A percentile compares a stretch with the other conserved stretches of the same genome.
Evolutionary conservation across 2,888 invertebrate species (phyloP).

Genomic region (Philereme transversata): DNA sequence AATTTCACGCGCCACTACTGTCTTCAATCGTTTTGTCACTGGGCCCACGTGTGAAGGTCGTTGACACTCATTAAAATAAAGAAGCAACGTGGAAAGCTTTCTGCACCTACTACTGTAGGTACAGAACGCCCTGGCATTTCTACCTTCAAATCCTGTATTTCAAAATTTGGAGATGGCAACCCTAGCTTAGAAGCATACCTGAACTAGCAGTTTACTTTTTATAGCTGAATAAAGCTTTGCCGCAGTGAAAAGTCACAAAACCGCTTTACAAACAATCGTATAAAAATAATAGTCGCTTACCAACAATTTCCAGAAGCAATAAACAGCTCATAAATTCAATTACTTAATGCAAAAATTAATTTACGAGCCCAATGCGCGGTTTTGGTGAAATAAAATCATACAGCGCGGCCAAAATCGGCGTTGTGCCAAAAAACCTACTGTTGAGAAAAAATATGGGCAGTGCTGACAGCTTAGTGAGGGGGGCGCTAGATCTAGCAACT

Average conservation of each 20-base stretch:
- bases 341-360: slow-evolving; percentile 81
- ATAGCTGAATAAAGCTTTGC: slow-evolving; percentile 5
- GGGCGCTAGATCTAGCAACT: slow-evolving; percentile 18
- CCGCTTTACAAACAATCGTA: slow-evolving; percentile 43
- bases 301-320: slow-evolving; percentile 75
- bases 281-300: slow-evolving; percentile 67
- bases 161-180: too few species aligned
- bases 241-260: slow-evolving; percentile 30
- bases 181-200: too few species aligned
- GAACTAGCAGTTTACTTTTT: background rate
- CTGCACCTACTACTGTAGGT: too few species aligned
- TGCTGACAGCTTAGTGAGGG: slow-evolving; percentile 21
- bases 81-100: too few species aligned
- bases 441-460: slow-evolving; percentile 48
- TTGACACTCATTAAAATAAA: too few species aligned
- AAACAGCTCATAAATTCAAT: slow-evolving; percentile 80
- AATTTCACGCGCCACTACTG: too few species aligned
- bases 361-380: slow-evolving; percentile 57
- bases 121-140: too few species aligned
- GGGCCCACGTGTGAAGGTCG: too few species aligned
- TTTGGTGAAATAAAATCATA: slow-evolving; percentile 69
- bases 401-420: slow-evolving; percentile 62
- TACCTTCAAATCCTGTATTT: too few species aligned
- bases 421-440: slow-evolving; percentile 63
- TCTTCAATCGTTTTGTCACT: too few species aligned